These are phyloP conservation scores for Phaetusa simplex DNA, from an alignment of 2,113 vertebrate genomes.

Conservation along the genomic window DNA sequence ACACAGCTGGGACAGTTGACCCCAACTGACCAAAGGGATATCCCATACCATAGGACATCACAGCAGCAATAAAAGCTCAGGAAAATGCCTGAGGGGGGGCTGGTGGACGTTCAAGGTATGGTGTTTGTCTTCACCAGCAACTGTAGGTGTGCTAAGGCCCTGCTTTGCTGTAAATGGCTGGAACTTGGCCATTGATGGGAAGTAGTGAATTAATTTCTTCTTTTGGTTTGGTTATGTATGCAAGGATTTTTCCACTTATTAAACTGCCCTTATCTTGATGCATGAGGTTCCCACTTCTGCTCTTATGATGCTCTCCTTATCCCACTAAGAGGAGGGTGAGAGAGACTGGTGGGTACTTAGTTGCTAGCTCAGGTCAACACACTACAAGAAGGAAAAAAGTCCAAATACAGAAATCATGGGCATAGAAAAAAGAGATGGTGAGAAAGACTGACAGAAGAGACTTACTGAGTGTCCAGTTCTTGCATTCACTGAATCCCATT, in stretches of 20 bases:
- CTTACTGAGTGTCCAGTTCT: neutral
- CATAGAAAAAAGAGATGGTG: neutral
- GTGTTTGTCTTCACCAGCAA: neutral
- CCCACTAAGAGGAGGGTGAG: neutral
- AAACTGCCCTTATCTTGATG: neutral
- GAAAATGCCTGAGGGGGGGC: neutral
- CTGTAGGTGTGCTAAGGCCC: neutral
- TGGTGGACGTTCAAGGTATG: neutral
- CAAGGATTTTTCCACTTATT: neutral
- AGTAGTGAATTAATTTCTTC: neutral
- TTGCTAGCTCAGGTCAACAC: neutral
- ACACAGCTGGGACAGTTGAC: neutral
- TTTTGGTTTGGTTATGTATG: neutral
- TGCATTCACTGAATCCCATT: neutral
- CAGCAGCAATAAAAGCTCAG: neutral
- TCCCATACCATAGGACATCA: rapidly evolving
- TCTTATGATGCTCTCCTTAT: neutral
- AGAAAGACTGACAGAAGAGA: neutral
- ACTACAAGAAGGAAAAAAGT: neutral
- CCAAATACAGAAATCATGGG: neutral
- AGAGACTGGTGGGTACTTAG: neutral
- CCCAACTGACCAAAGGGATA: neutral
- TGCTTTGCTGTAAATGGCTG: neutral
- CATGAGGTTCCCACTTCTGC: neutral
- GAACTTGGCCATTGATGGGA: neutral